Conservation (phyloP, 2,797 vertebrate species). For the Arnoldichthys spilopterus region DNA sequence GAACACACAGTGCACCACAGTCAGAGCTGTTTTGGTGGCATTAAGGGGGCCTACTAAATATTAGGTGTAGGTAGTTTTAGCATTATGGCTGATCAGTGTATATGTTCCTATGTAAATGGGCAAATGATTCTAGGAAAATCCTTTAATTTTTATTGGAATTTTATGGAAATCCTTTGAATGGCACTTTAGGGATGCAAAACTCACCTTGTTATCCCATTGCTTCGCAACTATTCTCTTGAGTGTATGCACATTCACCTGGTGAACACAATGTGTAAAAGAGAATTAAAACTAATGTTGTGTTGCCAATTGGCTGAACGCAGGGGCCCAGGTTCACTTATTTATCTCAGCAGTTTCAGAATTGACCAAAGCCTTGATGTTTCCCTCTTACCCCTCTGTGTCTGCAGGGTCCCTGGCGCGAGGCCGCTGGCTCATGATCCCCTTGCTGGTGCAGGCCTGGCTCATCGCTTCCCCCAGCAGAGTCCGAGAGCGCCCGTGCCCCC, state of each 20-base stretch:
- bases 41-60: too few relatives aligned
- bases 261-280: neutral
- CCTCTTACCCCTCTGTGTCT: slow-evolving; percentile 57
- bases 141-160: too few relatives aligned
- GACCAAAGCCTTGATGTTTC: slow-evolving; percentile 1
- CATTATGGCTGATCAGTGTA: too few relatives aligned
- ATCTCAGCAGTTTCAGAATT: neutral
- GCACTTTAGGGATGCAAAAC: neutral
- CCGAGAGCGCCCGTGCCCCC: slow-evolving; percentile 92
- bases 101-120: too few relatives aligned
- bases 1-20: too few relatives aligned
- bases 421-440: slow-evolving; percentile 74
- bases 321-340: neutral
- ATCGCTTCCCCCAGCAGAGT: slow-evolving; percentile 78
- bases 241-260: neutral
- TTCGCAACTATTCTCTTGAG: too few relatives aligned
- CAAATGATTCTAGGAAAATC: too few relatives aligned
- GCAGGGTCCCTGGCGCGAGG: slow-evolving; percentile 75
- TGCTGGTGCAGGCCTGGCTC: slow-evolving; percentile 74
- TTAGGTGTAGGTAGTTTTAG: too few relatives aligned
- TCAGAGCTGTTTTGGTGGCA: too few relatives aligned
- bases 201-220: neutral
- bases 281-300: neutral
- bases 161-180: too few relatives aligned
- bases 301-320: neutral